Evolutionary conservation across 2,113 vertebrate genomes (phyloP), one percentile per base, ranked within the genome.

Genomic region (Cyprinodon tularosa): DNA sequence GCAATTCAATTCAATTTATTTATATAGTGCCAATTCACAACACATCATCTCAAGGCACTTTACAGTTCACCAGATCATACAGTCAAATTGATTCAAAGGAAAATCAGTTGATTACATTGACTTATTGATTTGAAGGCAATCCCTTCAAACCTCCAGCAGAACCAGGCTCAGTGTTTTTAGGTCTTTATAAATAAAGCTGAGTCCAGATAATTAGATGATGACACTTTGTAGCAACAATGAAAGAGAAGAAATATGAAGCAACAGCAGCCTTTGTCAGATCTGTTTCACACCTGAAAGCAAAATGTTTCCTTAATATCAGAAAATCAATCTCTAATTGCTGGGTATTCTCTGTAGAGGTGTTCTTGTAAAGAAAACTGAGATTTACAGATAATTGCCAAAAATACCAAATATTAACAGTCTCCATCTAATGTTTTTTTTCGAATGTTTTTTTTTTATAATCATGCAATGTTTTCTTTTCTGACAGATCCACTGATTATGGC

Each of bases 401-500:
- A 78, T 86, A 13, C 62, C 60, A 80, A 47, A 76, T 42, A 38
- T 50, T 36, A 57, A 47, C 17, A 71, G 59, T 72, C 45, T 63
- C 65, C 39, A 70, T 82, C 17, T 71, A 74, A 87, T 82, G n/a
- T 29, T 29, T 29, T 29, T 29, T 29, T 29, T 29, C 29, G 61
- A 72, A 73, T 76, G 70, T 61, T 71, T 66, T n/a, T 40, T 82
- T 71, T 66, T 14, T 45, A 22, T 22, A 20, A 63, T 81, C 57
- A 68, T 60, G 3, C 29, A 47, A 79, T 77, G 40, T 62, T 73
- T 63, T 44, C 61, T 81, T 2, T 86, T 74, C 76, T 36, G 29
- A 29, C 88, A 99, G 97, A 88, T 99, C 97, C 13, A 96, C 94
- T 20, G 96, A 99, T 90, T 98, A 96, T 62, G 97, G 97, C 44